Percentiles rank a stretch among this genome's conserved stretches.
These are phyloP conservation scores for Porites rus DNA, from an alignment of 92 coral and sea anemone genomes.

Conservation along the genomic window DNA sequence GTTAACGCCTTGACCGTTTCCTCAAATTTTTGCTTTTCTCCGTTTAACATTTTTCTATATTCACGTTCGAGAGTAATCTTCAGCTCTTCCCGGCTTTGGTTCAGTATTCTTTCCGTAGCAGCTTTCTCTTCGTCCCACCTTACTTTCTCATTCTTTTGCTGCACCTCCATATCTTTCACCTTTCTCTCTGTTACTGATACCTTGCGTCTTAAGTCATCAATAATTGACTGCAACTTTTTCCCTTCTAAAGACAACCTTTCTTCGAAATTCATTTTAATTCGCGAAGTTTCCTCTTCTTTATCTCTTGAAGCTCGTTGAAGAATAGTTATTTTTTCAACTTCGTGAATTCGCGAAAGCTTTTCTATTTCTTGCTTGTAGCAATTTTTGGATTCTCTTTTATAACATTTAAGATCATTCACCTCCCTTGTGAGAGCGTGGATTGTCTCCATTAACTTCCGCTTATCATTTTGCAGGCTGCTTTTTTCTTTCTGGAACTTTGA, in stretches of 20 bases:
- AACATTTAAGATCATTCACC: constrained; percentile 65
- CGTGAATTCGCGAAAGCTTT: constrained; percentile 57
- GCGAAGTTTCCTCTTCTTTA: constrained; percentile 71
- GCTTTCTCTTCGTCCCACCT: constrained; percentile 58
- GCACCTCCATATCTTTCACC: constrained; percentile 59
- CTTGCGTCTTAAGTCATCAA: constrained; percentile 78
- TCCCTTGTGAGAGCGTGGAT: constrained; percentile 74
- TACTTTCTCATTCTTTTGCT: constrained; percentile 66
- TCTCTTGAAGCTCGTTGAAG: constrained; percentile 59
- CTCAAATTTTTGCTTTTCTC: constrained; percentile 76
- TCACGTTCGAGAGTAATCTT: constrained; percentile 65
- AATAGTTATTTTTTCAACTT: constrained; percentile 71
- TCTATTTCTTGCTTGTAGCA: constrained; percentile 64
- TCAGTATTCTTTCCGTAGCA: constrained; percentile 55
- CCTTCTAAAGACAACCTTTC: constrained; percentile 65
- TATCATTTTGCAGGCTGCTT: constrained; percentile 53
- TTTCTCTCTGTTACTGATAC: constrained; percentile 63
- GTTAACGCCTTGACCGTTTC: constrained; percentile 73
- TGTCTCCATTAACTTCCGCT: constrained; percentile 53
- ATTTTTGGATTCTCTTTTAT: constrained; percentile 62
- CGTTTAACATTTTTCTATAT: constrained; percentile 66
- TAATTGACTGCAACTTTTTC: constrained; percentile 55
- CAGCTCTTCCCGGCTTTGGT: constrained; percentile 70
- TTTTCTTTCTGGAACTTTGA: constrained; percentile 30
- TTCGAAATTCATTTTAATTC: constrained; percentile 59